Percentiles rank a stretch among this genome's conserved stretches.
Conservation (phyloP, 35 echinoderm and acorn worm genomes). For the Ophiothrix spiculata region DNA sequence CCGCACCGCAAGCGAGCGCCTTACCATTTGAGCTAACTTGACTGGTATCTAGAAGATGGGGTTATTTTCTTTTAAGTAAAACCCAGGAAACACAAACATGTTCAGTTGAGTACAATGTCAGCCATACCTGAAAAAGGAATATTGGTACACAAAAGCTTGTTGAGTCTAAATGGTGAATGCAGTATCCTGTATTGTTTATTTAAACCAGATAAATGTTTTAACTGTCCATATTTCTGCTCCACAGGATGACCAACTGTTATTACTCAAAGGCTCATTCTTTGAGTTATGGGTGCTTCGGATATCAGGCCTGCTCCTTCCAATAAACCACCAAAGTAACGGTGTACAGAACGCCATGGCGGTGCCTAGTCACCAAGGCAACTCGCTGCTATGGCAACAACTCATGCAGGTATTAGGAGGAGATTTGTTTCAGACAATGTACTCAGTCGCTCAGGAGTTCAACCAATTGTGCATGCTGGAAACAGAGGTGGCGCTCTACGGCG, state of each 20-base stretch:
- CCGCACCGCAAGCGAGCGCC: no score
- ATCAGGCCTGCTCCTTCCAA: conserved; percentile 52
- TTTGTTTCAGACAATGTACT: conserved; percentile 73
- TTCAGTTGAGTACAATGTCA: no score
- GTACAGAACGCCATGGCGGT: conserved; percentile 32
- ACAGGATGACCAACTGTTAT: conserved; percentile 83
- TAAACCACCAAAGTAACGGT: conserved; percentile 31
- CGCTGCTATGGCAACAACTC: conserved; percentile 88
- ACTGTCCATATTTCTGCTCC: background rate
- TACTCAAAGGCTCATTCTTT: conserved; percentile 92
- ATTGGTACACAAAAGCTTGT: no score
- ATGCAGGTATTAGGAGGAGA: conserved; percentile 65
- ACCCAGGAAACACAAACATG: no score
- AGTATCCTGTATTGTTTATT: no score
- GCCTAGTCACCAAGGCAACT: conserved; percentile 49
- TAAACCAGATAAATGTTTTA: no score
- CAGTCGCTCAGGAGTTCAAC: conserved; percentile 82
- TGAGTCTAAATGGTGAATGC: no score
- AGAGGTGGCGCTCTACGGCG: conserved; percentile 80
- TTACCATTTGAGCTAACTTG: no score
- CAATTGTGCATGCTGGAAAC: conserved; percentile 81
- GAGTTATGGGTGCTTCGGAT: conserved; percentile 86
- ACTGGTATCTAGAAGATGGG: no score
- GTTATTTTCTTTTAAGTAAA: no score
- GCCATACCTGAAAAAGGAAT: no score